Evolutionary conservation across 2,888 invertebrate species (phyloP).

Genomic region (Eledona agricola): DNA sequence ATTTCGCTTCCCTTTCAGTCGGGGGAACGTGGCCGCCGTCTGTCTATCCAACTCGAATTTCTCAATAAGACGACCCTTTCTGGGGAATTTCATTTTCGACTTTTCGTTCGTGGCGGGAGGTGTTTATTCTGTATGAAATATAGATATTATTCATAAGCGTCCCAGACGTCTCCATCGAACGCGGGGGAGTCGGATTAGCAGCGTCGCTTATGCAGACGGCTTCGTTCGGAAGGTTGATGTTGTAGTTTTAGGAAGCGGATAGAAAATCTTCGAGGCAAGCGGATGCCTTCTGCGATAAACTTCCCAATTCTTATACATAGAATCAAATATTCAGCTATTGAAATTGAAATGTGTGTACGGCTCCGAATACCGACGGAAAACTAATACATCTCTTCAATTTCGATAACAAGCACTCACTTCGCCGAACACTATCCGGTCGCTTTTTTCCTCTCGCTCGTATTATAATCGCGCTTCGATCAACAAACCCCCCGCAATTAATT

Average conservation of each 20-base stretch:
- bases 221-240: constrained; percentile 15
- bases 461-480: constrained; percentile 9
- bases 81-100: constrained; percentile 48
- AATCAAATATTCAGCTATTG: constrained; percentile 54
- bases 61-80: constrained; percentile 47
- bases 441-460: constrained; percentile 9
- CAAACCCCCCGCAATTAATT: constrained; percentile 18
- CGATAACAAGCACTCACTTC: constrained; percentile 16
- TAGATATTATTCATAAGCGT: constrained; percentile 21
- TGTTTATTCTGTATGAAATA: constrained; percentile 31
- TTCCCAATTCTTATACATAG: constrained; percentile 52
- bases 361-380: constrained; percentile 38
- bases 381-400: constrained; percentile 26
- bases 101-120: constrained; percentile 39
- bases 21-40: constrained; percentile 46
- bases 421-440: constrained; percentile 12
- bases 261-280: constrained; percentile 51
- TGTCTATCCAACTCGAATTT: constrained; percentile 50
- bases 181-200: constrained; percentile 9
- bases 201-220: constrained; percentile 15
- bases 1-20: constrained; percentile 48
- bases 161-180: constrained; percentile 7
- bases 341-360: constrained; percentile 55
- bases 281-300: constrained; percentile 55
- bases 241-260: constrained; percentile 39